These are phyloP conservation scores for Brevimyrus niger DNA, from an alignment of 2,113 vertebrate genomes.

Conservation along the genomic window DNA sequence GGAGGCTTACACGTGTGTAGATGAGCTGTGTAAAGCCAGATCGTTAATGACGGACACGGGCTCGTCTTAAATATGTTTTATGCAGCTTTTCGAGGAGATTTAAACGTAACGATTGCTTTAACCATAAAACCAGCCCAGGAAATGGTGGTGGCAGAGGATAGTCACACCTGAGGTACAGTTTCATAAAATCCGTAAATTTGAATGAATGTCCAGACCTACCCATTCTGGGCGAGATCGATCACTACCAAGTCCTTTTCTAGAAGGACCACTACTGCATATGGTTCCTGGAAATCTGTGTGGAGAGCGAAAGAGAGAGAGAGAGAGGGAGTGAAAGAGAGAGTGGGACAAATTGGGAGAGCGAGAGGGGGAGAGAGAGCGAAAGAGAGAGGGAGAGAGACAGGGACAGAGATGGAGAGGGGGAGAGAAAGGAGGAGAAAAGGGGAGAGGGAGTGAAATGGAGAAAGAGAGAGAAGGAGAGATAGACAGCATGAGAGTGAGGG, in stretches of 20 bases:
- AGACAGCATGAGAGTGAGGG: background rate
- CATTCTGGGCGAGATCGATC: conserved; percentile 98
- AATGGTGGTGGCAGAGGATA: too few relatives aligned
- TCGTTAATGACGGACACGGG: background rate
- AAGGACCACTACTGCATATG: conserved; percentile 96
- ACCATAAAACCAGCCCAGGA: too few relatives aligned
- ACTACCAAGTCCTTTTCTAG: conserved; percentile 97
- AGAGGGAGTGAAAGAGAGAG: conserved; percentile 18
- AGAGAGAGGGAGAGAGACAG: background rate
- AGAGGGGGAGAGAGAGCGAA: background rate
- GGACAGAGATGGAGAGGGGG: background rate
- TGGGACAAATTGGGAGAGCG: background rate
- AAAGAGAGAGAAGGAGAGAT: conserved; percentile 17
- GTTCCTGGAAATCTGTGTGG: conserved; percentile 92
- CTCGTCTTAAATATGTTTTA: background rate
- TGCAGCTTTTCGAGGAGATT: background rate
- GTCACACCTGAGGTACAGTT: background rate
- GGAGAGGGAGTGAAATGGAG: background rate
- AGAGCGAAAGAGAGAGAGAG: conserved; percentile 18
- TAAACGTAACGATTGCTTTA: background rate
- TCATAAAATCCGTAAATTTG: conserved; percentile 12
- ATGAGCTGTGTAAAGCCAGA: background rate
- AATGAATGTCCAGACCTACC: conserved; percentile 63
- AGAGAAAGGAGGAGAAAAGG: background rate
- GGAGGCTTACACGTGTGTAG: background rate